These are phyloP conservation scores for Hirtodrosophila alboralis DNA, from an alignment of 2,888 invertebrate genomes.

Conservation along the genomic window DNA sequence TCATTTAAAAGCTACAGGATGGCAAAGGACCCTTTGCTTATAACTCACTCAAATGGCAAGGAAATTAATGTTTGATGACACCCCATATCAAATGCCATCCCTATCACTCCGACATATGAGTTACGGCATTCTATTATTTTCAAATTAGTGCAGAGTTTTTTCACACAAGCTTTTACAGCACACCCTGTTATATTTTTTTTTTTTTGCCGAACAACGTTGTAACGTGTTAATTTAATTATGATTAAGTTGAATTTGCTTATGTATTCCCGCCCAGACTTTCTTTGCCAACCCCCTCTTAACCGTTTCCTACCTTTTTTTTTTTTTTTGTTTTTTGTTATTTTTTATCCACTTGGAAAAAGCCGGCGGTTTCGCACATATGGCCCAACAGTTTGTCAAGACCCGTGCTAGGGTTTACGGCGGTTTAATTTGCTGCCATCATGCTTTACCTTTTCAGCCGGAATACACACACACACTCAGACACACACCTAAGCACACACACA, in stretches of 20 bases:
- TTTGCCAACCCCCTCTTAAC: neutral
- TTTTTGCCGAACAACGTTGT: constrained; percentile 15
- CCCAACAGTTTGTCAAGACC: constrained; percentile 49
- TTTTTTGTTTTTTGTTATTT: constrained; percentile 20
- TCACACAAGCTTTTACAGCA: constrained; percentile 14
- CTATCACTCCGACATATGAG: constrained; percentile 19
- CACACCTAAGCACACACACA: constrained; percentile 16
- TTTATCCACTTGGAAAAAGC: constrained; percentile 27
- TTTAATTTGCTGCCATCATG: constrained; percentile 53
- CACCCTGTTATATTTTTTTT: constrained; percentile 15
- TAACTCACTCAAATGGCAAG: constrained; percentile 13
- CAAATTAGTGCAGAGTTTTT: constrained; percentile 43
- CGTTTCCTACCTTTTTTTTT: constrained; percentile 12
- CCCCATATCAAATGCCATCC: constrained; percentile 23
- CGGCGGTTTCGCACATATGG: constrained; percentile 38
- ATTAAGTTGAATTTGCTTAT: constrained; percentile 51
- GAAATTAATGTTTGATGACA: constrained; percentile 30
- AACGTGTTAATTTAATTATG: constrained; percentile 59
- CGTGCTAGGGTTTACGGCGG: constrained; percentile 48
- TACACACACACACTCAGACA: constrained; percentile 9
- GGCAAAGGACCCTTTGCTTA: constrained; percentile 1
- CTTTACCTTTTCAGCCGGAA: constrained; percentile 25
- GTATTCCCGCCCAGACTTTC: neutral
- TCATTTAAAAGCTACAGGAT: too few relatives aligned
- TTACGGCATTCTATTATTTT: constrained; percentile 39